These are phyloP conservation scores for Akabosia matsudoensis DNA, from an alignment of 1,140 invertebrate species.

Conservation along the genomic window DNA sequence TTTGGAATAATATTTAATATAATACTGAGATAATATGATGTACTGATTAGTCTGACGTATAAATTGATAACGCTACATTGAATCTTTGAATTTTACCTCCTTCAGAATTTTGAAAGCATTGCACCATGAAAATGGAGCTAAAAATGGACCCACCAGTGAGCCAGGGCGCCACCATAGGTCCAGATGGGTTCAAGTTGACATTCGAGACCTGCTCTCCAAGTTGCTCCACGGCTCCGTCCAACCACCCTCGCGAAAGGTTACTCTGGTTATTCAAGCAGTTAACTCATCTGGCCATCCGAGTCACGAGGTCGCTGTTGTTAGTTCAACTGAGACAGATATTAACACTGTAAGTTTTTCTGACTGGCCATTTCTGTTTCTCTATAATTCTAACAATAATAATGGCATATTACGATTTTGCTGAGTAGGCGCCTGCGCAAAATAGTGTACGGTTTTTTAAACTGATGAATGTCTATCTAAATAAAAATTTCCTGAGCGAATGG, in stretches of 20 bases:
- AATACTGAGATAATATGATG: no score
- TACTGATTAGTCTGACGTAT: no score
- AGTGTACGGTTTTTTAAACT: not conserved
- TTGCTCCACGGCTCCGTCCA: slow-evolving; percentile 31
- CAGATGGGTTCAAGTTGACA: slow-evolving; percentile 43
- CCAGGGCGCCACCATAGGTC: slow-evolving; percentile 29
- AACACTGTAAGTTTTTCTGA: slow-evolving; percentile 34
- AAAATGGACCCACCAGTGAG: not conserved
- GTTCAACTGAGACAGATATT: slow-evolving; percentile 31
- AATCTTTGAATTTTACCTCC: not conserved
- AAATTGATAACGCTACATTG: not conserved
- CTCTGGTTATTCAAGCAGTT: slow-evolving; percentile 41
- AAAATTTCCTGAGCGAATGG: not conserved
- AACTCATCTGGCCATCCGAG: slow-evolving; percentile 24
- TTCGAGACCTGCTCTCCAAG: slow-evolving; percentile 35
- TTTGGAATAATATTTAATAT: no score
- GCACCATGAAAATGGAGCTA: not conserved
- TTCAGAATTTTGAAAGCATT: slow-evolving; percentile 28
- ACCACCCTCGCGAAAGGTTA: slow-evolving; percentile 39
- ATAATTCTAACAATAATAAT: no score
- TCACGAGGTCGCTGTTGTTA: slow-evolving; percentile 32
- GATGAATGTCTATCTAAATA: not conserved
- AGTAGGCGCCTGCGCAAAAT: not conserved
- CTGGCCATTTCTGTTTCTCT: not conserved
- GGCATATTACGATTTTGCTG: not conserved